Conservation (phyloP, 2,888 invertebrate species). For the Ichneumoninae sp. region DNA sequence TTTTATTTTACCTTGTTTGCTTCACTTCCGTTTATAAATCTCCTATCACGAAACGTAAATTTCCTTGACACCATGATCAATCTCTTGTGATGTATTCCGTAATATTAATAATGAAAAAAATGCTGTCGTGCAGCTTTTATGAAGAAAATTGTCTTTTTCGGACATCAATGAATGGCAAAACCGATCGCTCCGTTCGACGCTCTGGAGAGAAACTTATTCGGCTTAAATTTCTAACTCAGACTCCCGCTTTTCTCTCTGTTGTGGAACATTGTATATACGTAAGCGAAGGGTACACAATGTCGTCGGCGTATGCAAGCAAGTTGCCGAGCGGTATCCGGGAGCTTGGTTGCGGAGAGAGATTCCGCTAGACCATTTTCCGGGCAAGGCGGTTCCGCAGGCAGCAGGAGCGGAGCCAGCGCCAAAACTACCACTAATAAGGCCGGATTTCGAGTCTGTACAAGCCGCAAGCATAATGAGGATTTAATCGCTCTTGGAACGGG, state of each 20-base stretch:
- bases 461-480: conserved; percentile 73
- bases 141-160: background rate
- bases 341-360: conserved; percentile 27
- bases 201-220: background rate
- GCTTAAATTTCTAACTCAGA: conserved; percentile 29
- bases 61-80: background rate
- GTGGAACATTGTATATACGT: conserved; percentile 9
- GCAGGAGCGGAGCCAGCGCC: conserved; percentile 18
- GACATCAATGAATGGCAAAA: background rate
- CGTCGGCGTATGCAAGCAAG: conserved; percentile 17
- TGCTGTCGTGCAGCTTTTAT: background rate
- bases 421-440: conserved; percentile 68
- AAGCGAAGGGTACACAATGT: conserved; percentile 22
- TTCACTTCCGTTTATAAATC: background rate
- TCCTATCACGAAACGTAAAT: background rate
- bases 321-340: conserved; percentile 20
- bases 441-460: conserved; percentile 72
- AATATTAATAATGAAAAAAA: background rate
- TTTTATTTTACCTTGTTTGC: background rate
- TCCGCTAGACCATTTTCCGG: conserved; percentile 43
- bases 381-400: background rate
- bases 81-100: background rate
- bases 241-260: conserved; percentile 16
- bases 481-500: conserved; percentile 70
- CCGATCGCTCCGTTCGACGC: background rate